Base-by-base conservation (phyloP, 2,888 invertebrate species). In the Aphidius colemani region DNA sequence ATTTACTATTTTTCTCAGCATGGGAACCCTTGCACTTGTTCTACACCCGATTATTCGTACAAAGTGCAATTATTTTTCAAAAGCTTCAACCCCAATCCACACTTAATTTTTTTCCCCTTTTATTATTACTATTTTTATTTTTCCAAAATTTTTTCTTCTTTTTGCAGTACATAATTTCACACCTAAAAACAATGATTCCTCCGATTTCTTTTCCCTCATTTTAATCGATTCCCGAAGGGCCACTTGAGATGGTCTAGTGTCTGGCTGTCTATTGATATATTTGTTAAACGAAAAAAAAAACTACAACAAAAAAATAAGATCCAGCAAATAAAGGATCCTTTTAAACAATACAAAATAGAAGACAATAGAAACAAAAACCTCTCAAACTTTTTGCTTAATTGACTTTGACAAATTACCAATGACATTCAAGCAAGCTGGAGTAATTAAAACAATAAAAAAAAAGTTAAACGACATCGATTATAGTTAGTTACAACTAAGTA, bases 261-360 rank as follows among this genome's bases (percentile, higher is more conserved):
- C n/a, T 67, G 67, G 45, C 46, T 67, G 74, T 78, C 79, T 49
- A 49, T 45, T 7, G 43, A 39, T 40, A 30, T 46, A 57, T 46
- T n/a, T 46, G 10, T 46, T 30, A 39, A 40, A n/a, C 45, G n/a
- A 44, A 45, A 45, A 8, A 18, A 46, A 46, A 48, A 67, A 63
- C 53, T 39, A 59, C 48, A 60, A 53, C 62, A 57, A 57, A 48
- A 18, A 41, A 48, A 64, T 48, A 57, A 51, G 56, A 41, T 44
- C 60, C 3, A 30, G 30, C 5, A 30, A 30, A 30, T 30, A 30
- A 30, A 30, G 30, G 5, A 30, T 53, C 18, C 40, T 60, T 48
- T 53, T 53, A 9, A 58, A 18, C 62, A 41, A 18, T 51, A 43
- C 13, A 46, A 44, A 53, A 18, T 53, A 48, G 13, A 30, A 5